Base-by-base conservation (phyloP, 2,888 invertebrate genomes). In the Mythimna impura region DNA sequence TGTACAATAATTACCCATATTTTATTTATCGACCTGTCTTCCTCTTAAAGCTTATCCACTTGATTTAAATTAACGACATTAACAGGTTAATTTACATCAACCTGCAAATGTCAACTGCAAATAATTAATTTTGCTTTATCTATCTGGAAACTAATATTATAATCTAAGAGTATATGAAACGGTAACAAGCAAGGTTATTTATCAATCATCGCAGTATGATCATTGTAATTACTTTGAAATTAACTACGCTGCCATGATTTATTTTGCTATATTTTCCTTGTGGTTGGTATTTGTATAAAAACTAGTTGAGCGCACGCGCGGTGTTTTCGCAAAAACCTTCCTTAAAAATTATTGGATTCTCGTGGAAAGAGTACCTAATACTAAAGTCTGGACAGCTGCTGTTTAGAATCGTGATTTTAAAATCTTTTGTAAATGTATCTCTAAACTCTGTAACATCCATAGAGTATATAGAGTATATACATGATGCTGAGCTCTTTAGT, bases 181-280 rank as follows among this genome's bases (percentile, higher is more conserved):
- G 30, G 83, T 83, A 81, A 80, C 83, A 63, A 61, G 30, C 81
- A 78, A 85, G 84, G 86, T 73, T 76, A 55, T 65, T 71, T 78
- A 86, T 84, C 81, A 84, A 85, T 85, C 84, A 76, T 68, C 70
- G 36, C n/a, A 52, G 66, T 68, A 73, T 80, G 78, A 85, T 83
- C 70, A 82, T 77, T 80, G 66, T 78, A 84, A 84, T 84, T 78
- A 83, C 66, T 73, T 62, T 69, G 22, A 73, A 70, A 84, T 79
- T 82, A 83, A 71, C 67, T 50, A 63, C 55, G 47, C 73, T 58
- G 34, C 34, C 34, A 64, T 71, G 71, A 83, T 83, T 81, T 81
- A 81, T 83, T 80, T 75, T 58, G 67, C 76, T 71, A 52, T 61
- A 73, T 84, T 83, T 84, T 85, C 86, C 83, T 83, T 63, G 66